phyloP scores from a whole-genome alignment of 2,797 vertebrate genomes.

The Platyrinchus mystaceus region DNA sequence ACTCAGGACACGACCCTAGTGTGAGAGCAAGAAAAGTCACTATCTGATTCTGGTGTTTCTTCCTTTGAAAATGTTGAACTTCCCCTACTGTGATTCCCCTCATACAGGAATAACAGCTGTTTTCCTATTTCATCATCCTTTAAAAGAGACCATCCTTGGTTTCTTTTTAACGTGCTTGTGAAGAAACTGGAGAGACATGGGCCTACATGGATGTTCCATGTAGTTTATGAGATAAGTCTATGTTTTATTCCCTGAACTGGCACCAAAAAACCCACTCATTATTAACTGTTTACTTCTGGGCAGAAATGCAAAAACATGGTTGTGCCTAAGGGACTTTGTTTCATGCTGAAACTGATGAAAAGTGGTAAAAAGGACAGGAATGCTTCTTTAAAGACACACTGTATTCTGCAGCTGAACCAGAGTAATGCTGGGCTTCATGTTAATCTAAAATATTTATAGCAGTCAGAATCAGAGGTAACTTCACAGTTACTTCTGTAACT shows the following conservation, averaged over 20 bases:
- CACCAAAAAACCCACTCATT: neutral
- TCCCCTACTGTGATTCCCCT: neutral
- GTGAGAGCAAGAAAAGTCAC: neutral
- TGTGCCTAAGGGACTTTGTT: neutral
- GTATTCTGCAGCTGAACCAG: neutral
- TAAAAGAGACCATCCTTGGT: neutral
- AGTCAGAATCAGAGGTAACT: neutral
- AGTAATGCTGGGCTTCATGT: neutral
- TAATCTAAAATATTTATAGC: neutral
- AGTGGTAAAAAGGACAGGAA: neutral
- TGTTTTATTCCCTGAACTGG: neutral
- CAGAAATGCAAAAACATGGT: neutral
- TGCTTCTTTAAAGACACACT: neutral
- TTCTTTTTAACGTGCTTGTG: neutral
- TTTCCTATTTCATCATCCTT: neutral
- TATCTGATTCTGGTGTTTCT: neutral
- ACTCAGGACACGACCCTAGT: neutral
- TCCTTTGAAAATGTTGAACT: neutral
- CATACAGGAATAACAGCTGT: neutral
- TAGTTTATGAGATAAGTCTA: neutral
- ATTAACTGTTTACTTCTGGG: neutral
- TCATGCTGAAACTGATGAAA: neutral
- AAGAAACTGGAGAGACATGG: neutral
- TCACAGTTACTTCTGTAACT: too few species aligned
- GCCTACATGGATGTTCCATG: neutral